phyloP scores from a whole-genome alignment of 2,797 vertebrate species.

The Peromyscus nudipes region DNA sequence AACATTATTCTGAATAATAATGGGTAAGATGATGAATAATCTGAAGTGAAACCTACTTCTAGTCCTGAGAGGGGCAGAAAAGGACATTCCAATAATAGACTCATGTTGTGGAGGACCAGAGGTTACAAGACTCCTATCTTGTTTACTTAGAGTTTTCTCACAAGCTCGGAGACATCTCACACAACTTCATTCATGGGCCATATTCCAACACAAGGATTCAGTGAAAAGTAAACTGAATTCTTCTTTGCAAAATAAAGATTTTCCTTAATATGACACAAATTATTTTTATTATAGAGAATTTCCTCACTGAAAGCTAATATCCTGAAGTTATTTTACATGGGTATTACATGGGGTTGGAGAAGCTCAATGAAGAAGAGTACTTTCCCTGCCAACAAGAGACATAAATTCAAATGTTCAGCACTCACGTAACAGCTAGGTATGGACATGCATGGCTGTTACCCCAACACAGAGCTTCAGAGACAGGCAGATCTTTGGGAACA shows the following conservation, averaged over 20 bases:
- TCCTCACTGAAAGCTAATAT: not conserved
- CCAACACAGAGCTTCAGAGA: not conserved
- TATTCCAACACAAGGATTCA: not conserved
- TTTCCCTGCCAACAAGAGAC: too few species aligned
- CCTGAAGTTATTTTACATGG: not conserved
- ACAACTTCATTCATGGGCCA: not conserved
- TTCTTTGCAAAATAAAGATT: slow-evolving; percentile 30
- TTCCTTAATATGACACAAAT: not conserved
- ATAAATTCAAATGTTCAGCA: not conserved
- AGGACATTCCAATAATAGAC: not conserved
- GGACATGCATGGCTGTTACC: not conserved
- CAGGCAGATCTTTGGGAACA: not conserved
- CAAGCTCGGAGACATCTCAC: not conserved
- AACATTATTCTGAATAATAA: not conserved
- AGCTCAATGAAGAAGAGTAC: not conserved
- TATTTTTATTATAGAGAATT: not conserved
- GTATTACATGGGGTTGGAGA: not conserved
- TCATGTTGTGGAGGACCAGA: not conserved
- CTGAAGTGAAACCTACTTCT: not conserved
- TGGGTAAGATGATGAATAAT: not conserved
- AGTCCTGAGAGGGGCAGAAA: not conserved
- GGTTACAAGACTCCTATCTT: not conserved
- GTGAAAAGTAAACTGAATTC: not conserved
- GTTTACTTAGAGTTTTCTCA: not conserved
- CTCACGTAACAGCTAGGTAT: not conserved